Base-by-base conservation (phyloP, 2,888 invertebrate species). In the Melolontha melolontha region DNA sequence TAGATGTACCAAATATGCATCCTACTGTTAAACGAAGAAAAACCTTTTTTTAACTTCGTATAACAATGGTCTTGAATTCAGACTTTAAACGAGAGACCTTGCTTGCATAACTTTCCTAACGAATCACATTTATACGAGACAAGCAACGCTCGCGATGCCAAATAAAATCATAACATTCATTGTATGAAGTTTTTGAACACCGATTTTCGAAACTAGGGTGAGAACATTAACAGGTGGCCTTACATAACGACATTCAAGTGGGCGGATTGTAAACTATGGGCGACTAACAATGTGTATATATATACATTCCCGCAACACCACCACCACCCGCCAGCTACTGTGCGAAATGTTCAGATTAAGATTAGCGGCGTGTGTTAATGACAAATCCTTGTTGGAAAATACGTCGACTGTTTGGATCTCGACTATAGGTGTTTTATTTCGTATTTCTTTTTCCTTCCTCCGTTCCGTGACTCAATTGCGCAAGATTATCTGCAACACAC, bases 121-220 rank as follows among this genome's bases (percentile, higher is more conserved):
- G 34, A 34, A 34, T 34, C 7, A 34, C 34, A 2, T 34, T 34
- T 34, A 10, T 34, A 8, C 10, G 10, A 34, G 34, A 34, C 6
- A 34, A 34, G 34, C 34, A 34, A 34, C 34, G 34, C 6, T 34
- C 34, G 1, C 10, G 10, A 6, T 34, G 34, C 1, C 34, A 47
- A 40, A 59, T 47, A 47, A 59, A 59, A 59, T 44, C 34, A 47
- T 59, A 59, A 59, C 44, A 44, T 10, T 14, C 14, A 59, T 59
- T 59, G 59, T 59, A 29, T 44, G 44, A 14, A 39, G 16, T 59
- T 44, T n/a, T 47, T 27, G 47, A 44, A 29, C 59, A 22, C 44
- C 10, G 34, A 59, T 59, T 59, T 59, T 59, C 47, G 59, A 59
- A 59, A 59, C 59, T 59, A 59, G 59, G 59, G 59, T 59, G 59